Percentiles rank a stretch among this genome's conserved stretches.
phyloP scores from a whole-genome alignment of 2,888 invertebrate genomes.

The Erynnis tages region DNA sequence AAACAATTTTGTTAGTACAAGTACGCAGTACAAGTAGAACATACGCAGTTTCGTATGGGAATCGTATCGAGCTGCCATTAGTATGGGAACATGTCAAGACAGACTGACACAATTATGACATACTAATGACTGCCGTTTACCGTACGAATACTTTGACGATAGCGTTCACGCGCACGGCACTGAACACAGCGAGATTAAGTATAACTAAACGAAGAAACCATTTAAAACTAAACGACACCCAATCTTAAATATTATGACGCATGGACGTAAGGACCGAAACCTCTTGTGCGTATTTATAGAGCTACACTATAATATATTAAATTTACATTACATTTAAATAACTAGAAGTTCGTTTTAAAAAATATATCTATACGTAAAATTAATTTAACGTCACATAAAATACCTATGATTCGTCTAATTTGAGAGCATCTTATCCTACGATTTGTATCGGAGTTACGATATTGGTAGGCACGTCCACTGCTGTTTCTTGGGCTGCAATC shows the following conservation, averaged over 20 bases:
- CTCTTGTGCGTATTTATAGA: slow-evolving; percentile 57
- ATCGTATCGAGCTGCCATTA: too few species aligned
- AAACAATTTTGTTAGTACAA: too few species aligned
- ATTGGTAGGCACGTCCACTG: not conserved
- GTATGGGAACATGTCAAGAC: too few species aligned
- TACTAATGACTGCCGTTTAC: too few species aligned
- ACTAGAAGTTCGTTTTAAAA: slow-evolving; percentile 51
- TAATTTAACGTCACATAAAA: slow-evolving; percentile 47
- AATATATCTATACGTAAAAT: slow-evolving; percentile 55
- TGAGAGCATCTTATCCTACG: slow-evolving; percentile 49
- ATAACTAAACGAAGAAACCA: slow-evolving; percentile 13
- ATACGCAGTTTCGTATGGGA: too few species aligned
- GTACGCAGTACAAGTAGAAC: too few species aligned
- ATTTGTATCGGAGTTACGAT: slow-evolving; percentile 8
- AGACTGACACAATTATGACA: too few species aligned
- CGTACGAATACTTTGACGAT: too few species aligned
- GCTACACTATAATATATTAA: slow-evolving; percentile 15
- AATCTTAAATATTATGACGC: slow-evolving; percentile 43
- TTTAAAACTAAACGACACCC: slow-evolving; percentile 31
- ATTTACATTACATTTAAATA: not conserved
- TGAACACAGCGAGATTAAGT: not conserved
- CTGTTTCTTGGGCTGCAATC: not conserved
- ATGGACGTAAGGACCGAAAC: slow-evolving; percentile 51
- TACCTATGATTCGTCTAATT: slow-evolving; percentile 49
- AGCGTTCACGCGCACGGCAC: too few species aligned